Conservation (phyloP, 2,888 invertebrate genomes). For the Zele albiditarsus region DNA sequence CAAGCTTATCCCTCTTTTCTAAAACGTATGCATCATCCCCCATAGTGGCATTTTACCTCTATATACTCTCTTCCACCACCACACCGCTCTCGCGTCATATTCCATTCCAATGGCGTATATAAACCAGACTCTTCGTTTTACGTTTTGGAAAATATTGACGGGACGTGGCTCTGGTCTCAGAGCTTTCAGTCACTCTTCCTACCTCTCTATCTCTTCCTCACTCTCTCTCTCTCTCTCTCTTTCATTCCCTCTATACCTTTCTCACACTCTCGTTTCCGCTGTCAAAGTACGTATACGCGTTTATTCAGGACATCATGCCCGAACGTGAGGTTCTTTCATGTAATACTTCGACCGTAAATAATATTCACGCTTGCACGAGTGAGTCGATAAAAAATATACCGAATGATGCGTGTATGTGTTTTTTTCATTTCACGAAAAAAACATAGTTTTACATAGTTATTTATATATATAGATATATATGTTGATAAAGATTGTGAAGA, state of each 20-base stretch:
- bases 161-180: conserved; percentile 57
- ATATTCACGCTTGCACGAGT: conserved; percentile 28
- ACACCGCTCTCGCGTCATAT: conserved; percentile 54
- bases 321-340: conserved; percentile 47
- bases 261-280: conserved; percentile 35
- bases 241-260: not conserved
- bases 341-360: conserved; percentile 50
- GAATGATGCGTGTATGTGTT: conserved; percentile 1
- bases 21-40: conserved; percentile 43
- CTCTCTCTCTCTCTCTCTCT: not conserved
- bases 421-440: conserved; percentile 10
- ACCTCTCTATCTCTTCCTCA: conserved; percentile 21
- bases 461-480: not conserved
- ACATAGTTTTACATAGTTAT: not conserved
- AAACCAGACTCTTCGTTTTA: conserved; percentile 56
- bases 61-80: not conserved
- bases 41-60: conserved; percentile 25
- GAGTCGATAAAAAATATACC: conserved; percentile 13
- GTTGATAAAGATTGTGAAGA: not conserved
- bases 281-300: conserved; percentile 42
- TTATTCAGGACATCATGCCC: conserved; percentile 45
- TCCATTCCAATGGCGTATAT: conserved; percentile 58
- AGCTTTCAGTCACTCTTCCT: conserved; percentile 43
- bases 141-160: conserved; percentile 60
- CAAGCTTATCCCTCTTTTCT: conserved; percentile 48